Conservation (phyloP, 2,113 vertebrate species). For the Anguilla japonica region DNA sequence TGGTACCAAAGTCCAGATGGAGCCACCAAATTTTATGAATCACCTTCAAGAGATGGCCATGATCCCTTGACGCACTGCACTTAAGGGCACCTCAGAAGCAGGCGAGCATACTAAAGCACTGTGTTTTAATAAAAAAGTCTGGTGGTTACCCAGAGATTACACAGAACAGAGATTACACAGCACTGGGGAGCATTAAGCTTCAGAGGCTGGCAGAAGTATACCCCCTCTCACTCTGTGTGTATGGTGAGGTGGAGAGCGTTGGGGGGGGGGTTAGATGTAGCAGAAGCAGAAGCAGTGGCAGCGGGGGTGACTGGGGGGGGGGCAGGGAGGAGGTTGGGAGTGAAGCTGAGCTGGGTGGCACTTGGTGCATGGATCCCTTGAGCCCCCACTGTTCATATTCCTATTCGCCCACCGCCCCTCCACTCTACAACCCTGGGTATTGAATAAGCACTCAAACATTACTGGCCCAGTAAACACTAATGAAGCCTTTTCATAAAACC, state of each 20-base stretch:
- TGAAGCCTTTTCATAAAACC: neutral
- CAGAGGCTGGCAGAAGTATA: neutral
- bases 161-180: neutral
- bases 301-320: slow-evolving; percentile 26
- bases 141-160: too few relatives aligned
- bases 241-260: slow-evolving; percentile 18
- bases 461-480: neutral
- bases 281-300: slow-evolving; percentile 39
- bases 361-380: slow-evolving; percentile 20
- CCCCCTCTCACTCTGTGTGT: neutral
- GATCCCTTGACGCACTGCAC: neutral
- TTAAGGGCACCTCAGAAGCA: neutral
- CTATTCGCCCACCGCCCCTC: neutral
- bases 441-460: neutral
- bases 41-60: neutral
- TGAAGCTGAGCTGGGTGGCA: slow-evolving; percentile 61
- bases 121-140: neutral
- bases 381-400: slow-evolving; percentile 10
- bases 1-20: neutral
- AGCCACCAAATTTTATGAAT: neutral
- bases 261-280: slow-evolving; percentile 55
- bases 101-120: too few relatives aligned
- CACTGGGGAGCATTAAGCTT: neutral
- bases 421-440: neutral
- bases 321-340: slow-evolving; percentile 35